phyloP scores from a whole-genome alignment of 2,888 invertebrate genomes.

The Ectemnius cavifrons region DNA sequence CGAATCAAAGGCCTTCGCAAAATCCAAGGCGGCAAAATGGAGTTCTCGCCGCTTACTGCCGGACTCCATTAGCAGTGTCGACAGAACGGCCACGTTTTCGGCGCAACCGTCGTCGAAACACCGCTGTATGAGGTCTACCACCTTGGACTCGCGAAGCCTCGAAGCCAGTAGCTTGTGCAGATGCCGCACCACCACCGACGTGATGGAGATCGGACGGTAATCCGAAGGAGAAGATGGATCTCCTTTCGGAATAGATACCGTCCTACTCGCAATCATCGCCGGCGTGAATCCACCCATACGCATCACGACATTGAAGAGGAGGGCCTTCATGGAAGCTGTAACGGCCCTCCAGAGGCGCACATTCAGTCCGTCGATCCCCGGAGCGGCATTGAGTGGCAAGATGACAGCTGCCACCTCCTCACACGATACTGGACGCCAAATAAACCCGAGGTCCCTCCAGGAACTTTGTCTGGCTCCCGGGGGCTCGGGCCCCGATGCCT shows the following conservation, averaged over 20 bases:
- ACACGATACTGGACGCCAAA: conserved; percentile 23
- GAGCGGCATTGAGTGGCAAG: conserved; percentile 37
- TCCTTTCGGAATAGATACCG: no score
- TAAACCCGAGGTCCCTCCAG: no score
- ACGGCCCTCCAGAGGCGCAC: conserved; percentile 46
- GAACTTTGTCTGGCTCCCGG: no score
- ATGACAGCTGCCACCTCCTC: conserved; percentile 39
- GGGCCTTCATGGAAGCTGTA: conserved; percentile 13
- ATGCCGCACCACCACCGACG: no score
- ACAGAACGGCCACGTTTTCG: conserved; percentile 51
- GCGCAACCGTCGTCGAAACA: conserved; percentile 58
- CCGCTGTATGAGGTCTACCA: conserved; percentile 52
- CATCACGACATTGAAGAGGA: no score
- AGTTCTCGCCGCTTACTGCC: conserved; percentile 61
- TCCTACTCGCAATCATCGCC: no score
- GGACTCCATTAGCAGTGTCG: conserved; percentile 50
- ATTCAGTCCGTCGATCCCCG: conserved; percentile 58
- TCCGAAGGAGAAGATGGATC: no score
- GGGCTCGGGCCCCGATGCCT: no score
- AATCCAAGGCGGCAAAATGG: conserved; percentile 75
- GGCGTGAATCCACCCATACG: no score
- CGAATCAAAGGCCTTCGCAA: conserved; percentile 76
- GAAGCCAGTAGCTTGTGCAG: no score
- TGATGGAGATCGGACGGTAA: no score
- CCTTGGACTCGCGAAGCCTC: neutral